phyloP scores from a whole-genome alignment of 2,888 invertebrate genomes.

The Drosophila pseudotakahashii region DNA sequence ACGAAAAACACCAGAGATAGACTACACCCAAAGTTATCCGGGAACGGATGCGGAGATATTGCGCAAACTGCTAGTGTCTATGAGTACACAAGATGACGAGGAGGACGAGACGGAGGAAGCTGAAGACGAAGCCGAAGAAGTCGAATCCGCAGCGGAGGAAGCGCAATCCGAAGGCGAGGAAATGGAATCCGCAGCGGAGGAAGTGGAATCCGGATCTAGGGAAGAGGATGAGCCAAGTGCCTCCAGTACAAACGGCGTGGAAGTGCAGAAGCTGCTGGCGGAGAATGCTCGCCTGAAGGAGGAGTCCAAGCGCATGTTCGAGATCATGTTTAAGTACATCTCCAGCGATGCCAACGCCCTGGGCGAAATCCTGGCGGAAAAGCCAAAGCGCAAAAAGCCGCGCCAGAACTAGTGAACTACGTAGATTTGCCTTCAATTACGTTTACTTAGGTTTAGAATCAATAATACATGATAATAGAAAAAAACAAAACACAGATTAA shows the following conservation, averaged over 20 bases:
- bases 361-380: not conserved
- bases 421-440: conserved; percentile 14
- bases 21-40: not conserved
- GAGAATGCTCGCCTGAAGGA: conserved; percentile 34
- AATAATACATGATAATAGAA: conserved; percentile 25
- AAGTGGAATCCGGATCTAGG: too few relatives aligned
- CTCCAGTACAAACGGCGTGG: not conserved
- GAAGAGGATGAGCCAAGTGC: not conserved
- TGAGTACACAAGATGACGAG: not conserved
- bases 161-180: not conserved
- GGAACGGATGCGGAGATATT: conserved; percentile 16
- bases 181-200: not conserved
- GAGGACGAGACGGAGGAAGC: not conserved
- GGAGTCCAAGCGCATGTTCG: conserved; percentile 19
- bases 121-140: conserved; percentile 2
- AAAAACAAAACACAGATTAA: conserved; percentile 7
- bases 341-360: not conserved
- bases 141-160: not conserved
- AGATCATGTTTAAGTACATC: conserved; percentile 18
- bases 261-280: conserved; percentile 12
- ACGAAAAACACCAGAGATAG: not conserved
- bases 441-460: conserved; percentile 34
- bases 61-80: not conserved
- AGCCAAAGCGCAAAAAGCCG: conserved; percentile 18
- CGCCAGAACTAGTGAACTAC: conserved; percentile 2